Percentiles rank a stretch among this genome's conserved stretches.
Evolutionary conservation across 2,888 invertebrate genomes (phyloP).

Genomic region (Mayetiola destructor): DNA sequence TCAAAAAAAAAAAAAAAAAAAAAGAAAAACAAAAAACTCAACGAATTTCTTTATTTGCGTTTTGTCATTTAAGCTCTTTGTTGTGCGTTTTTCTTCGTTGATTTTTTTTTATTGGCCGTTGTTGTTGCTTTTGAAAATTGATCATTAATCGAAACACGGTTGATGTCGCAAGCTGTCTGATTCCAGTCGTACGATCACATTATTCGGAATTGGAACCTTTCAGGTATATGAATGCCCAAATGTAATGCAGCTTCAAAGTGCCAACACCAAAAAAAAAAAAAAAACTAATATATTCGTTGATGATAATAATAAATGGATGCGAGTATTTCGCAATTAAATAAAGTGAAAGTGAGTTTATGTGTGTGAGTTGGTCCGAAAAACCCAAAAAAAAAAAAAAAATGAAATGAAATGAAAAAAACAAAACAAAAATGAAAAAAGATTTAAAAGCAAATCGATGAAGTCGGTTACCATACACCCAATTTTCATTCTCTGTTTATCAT

Average conservation of each 20-base stretch:
- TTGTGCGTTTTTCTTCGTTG: not conserved
- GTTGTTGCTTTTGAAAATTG: not conserved
- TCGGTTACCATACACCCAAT: not conserved
- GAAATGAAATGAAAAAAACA: not conserved
- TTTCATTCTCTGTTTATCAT: too few species aligned
- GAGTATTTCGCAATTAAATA: not conserved
- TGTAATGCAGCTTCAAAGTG: too few species aligned
- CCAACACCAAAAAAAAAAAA: too few species aligned
- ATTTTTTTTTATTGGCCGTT: not conserved
- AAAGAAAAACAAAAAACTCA: too few species aligned
- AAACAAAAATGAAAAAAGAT: not conserved
- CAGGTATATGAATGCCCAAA: too few species aligned
- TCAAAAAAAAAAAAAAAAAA: too few species aligned
- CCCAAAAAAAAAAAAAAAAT: too few species aligned
- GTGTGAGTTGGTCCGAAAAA: too few species aligned
- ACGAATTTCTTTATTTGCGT: too few species aligned
- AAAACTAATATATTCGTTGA: not conserved
- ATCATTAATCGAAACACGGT: too few species aligned
- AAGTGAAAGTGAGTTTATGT: not conserved
- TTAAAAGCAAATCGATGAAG: not conserved
- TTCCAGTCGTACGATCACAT: too few species aligned
- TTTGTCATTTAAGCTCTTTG: not conserved
- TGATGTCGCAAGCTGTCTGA: too few species aligned
- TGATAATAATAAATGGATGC: conserved; percentile 1
- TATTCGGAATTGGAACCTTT: not conserved